Conservation (phyloP, 1,140 invertebrate species). For the Polypedilum vanderplanki region DNA sequence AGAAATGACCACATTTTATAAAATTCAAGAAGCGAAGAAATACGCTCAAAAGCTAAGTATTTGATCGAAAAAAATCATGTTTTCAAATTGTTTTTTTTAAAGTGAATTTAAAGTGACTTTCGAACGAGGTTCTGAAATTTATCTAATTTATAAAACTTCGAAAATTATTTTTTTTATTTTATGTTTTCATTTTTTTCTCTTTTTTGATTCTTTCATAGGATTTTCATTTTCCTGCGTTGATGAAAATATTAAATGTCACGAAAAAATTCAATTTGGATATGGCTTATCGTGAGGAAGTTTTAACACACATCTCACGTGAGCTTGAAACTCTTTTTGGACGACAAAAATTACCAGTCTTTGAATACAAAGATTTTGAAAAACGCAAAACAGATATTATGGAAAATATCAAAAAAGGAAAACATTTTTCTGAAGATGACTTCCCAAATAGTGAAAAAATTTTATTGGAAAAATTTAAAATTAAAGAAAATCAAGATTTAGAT, state of each 20-base stretch:
- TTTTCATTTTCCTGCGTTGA: conserved; percentile 38
- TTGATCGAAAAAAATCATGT: no score
- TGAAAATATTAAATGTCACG: conserved; percentile 32
- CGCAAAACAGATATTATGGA: conserved; percentile 38
- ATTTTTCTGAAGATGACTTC: conserved; percentile 44
- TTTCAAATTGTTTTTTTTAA: no score
- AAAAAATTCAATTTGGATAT: background rate
- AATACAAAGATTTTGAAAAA: conserved; percentile 36
- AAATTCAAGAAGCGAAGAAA: no score
- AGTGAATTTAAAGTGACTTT: no score
- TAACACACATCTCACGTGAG: conserved; percentile 32
- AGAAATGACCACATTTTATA: no score
- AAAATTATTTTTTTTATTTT: no score
- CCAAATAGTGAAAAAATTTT: conserved; percentile 36
- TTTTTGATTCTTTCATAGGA: conserved; percentile 31
- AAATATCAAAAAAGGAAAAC: conserved; percentile 44
- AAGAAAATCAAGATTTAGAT: background rate
- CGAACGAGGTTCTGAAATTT: no score
- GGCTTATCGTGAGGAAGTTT: conserved; percentile 30
- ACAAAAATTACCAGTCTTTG: conserved; percentile 30
- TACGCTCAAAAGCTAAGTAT: no score
- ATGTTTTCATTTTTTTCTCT: background rate
- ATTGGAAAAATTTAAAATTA: background rate
- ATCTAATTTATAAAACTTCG: no score
- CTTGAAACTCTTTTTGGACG: conserved; percentile 38